These are phyloP conservation scores for Mungos mungo DNA, from an alignment of 2,113 vertebrate species.

Conservation along the genomic window DNA sequence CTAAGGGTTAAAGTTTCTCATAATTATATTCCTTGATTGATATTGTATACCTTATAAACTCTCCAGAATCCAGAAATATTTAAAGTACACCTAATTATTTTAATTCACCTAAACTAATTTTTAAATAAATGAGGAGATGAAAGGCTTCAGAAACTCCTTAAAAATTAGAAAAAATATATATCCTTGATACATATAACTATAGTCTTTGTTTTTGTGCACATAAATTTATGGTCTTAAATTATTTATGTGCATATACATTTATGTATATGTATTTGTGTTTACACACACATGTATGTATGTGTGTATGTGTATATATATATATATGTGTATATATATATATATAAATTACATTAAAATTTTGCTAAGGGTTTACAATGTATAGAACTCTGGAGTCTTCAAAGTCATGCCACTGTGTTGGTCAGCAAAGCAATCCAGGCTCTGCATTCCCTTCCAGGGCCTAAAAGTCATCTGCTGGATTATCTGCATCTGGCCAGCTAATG, in stretches of 20 bases:
- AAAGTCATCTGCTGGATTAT: not conserved
- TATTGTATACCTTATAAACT: not conserved
- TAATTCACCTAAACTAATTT: not conserved
- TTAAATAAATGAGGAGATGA: not conserved
- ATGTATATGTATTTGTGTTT: not conserved
- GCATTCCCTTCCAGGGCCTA: not conserved
- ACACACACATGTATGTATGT: not conserved
- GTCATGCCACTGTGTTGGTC: not conserved
- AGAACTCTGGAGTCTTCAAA: not conserved
- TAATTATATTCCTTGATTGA: not conserved
- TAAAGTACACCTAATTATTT: not conserved
- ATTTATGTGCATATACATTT: not conserved
- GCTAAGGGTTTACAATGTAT: not conserved
- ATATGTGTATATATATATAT: not conserved
- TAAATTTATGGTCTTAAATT: not conserved
- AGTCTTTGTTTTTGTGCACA: too few species aligned
- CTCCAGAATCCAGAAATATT: not conserved
- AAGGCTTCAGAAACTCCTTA: not conserved
- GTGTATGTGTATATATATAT: not conserved
- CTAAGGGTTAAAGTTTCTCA: not conserved
- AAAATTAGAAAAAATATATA: not conserved
- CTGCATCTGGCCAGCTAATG: not conserved
- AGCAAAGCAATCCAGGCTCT: not conserved
- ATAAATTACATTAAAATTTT: not conserved
- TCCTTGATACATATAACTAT: not conserved